Percentiles rank a stretch among this genome's conserved stretches.
These are phyloP conservation scores for Pararge aegeria DNA, from an alignment of 1,140 invertebrate species.

Conservation along the genomic window DNA sequence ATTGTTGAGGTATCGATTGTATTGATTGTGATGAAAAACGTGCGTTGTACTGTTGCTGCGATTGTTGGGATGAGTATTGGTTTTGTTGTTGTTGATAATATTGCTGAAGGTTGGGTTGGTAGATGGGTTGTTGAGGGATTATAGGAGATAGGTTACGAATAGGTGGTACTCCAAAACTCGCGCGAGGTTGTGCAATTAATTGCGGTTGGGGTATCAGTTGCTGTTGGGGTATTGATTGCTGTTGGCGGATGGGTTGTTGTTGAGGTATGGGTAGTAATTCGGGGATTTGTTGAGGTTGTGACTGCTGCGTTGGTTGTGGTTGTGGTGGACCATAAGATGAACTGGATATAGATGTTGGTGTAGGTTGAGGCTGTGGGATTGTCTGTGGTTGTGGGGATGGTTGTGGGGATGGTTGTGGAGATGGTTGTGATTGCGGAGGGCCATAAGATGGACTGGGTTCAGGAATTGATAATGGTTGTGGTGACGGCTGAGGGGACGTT, in stretches of 20 bases:
- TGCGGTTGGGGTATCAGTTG: constrained; percentile 4
- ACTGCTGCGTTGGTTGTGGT: not conserved
- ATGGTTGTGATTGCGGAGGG: constrained; percentile 12
- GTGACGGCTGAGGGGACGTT: not conserved
- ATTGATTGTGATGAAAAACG: constrained; percentile 41
- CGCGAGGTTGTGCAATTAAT: constrained; percentile 6
- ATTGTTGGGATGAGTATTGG: constrained; percentile 42
- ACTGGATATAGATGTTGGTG: constrained; percentile 15
- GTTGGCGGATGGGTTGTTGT: constrained; percentile 8
- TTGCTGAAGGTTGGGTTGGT: constrained; percentile 26
- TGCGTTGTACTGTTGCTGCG: constrained; percentile 19
- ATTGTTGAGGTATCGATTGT: constrained; percentile 32
- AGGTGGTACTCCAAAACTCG: not conserved
- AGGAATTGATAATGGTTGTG: not conserved
- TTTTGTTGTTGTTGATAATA: constrained; percentile 30
- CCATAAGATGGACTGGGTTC: constrained; percentile 6
- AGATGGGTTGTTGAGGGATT: constrained; percentile 3
- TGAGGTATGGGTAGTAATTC: constrained; percentile 15
- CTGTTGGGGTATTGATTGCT: constrained; percentile 22
- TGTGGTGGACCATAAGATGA: not conserved
- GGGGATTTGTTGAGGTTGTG: not conserved
- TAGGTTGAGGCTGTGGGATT: constrained; percentile 6
- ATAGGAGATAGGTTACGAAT: not conserved
- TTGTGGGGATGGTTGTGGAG: not conserved
- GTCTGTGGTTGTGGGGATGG: not conserved